phyloP scores from a whole-genome alignment of 2,797 vertebrate species.

The Acipenser oxyrinchus region DNA sequence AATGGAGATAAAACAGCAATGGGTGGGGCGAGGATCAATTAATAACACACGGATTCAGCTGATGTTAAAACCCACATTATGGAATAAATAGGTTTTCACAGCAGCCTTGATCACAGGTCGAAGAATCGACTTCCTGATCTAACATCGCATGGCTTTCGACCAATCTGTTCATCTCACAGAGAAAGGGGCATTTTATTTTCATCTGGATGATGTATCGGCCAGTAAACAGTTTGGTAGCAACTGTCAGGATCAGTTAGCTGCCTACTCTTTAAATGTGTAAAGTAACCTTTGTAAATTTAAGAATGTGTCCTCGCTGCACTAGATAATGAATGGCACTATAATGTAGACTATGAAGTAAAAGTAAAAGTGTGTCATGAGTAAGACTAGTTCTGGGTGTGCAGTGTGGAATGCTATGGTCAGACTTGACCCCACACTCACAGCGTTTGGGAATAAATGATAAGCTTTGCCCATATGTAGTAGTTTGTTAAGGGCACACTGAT shows the following conservation, averaged over 20 bases:
- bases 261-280: background rate
- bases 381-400: too few relatives aligned
- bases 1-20: background rate
- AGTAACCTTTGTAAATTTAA: background rate
- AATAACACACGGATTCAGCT: background rate
- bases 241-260: background rate
- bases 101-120: too few relatives aligned
- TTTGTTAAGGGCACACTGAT: too few relatives aligned
- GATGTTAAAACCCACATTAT: background rate
- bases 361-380: background rate
- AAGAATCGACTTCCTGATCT: background rate
- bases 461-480: too few relatives aligned
- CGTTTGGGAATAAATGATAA: too few relatives aligned
- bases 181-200: conserved; percentile 1
- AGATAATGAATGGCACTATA: background rate
- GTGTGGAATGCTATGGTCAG: too few relatives aligned
- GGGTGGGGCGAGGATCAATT: background rate
- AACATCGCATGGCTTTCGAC: background rate
- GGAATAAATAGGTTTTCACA: background rate
- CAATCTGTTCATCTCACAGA: background rate
- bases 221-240: background rate
- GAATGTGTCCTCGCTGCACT: background rate
- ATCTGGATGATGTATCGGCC: background rate
- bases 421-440: background rate
- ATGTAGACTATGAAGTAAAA: background rate